Evolutionary conservation across 2,797 vertebrate genomes (phyloP).

Genomic region (Synanceia verrucosa): DNA sequence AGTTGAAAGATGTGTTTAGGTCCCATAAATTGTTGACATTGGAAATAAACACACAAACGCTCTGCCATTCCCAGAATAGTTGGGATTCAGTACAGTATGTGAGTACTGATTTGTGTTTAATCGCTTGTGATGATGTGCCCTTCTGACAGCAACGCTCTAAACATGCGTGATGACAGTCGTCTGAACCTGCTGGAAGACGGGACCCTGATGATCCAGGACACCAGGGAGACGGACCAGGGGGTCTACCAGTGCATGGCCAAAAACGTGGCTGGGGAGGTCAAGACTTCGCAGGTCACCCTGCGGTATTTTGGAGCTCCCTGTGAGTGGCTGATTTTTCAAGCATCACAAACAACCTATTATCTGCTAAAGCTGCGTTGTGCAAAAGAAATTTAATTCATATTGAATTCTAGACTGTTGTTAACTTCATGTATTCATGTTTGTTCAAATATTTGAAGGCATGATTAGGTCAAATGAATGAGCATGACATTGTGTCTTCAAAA

Average conservation of each 20-base stretch:
- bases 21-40: not conserved
- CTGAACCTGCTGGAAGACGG: conserved; percentile 96
- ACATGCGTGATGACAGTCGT: conserved; percentile 95
- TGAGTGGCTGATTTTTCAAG: conserved; percentile 78
- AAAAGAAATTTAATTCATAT: not conserved
- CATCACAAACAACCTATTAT: not conserved
- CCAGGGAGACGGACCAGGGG: conserved; percentile 94
- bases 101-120: not conserved
- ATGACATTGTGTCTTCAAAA: too few relatives aligned
- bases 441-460: too few relatives aligned
- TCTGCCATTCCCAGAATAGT: not conserved
- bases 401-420: not conserved
- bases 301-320: conserved; percentile 95
- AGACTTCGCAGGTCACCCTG: conserved; percentile 95
- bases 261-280: conserved; percentile 96
- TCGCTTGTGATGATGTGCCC: not conserved
- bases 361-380: not conserved
- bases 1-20: not conserved
- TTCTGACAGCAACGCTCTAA: conserved; percentile 91
- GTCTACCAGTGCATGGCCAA: conserved; percentile 99
- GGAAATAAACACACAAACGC: not conserved
- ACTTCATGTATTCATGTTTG: not conserved
- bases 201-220: conserved; percentile 97
- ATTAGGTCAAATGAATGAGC: not conserved
- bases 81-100: not conserved